Evolutionary conservation across 2,888 invertebrate species (phyloP).

Genomic region (Lycia hirtaria): DNA sequence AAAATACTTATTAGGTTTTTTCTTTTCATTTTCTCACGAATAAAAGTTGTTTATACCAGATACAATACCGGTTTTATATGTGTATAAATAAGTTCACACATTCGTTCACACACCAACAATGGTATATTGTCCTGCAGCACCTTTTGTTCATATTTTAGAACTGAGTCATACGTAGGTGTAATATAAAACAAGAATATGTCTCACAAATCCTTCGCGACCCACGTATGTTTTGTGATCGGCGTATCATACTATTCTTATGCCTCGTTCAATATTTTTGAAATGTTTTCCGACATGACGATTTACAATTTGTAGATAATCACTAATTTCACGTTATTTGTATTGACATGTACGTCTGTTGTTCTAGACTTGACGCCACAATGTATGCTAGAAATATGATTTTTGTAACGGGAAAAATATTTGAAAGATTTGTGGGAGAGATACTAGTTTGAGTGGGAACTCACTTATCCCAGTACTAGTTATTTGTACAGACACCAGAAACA

Average conservation of each 20-base stretch:
- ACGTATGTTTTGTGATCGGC: constrained; percentile 5
- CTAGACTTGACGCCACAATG: too few relatives aligned
- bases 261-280: neutral
- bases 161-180: constrained; percentile 27
- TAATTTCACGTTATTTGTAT: neutral
- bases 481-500: too few relatives aligned
- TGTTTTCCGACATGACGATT: neutral
- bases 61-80: constrained; percentile 12
- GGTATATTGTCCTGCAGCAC: constrained; percentile 31
- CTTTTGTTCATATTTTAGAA: constrained; percentile 30
- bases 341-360: constrained; percentile 3
- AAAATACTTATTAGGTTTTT: too few relatives aligned
- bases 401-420: too few relatives aligned
- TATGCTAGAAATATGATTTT: too few relatives aligned
- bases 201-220: constrained; percentile 12
- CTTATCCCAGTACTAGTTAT: too few relatives aligned
- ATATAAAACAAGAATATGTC: constrained; percentile 14
- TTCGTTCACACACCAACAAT: constrained; percentile 29
- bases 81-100: constrained; percentile 16
- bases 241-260: neutral
- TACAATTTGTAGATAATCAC: neutral
- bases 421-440: too few relatives aligned
- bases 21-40: too few relatives aligned
- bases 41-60: too few relatives aligned
- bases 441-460: too few relatives aligned